These are phyloP conservation scores for Gryllus longicercus DNA, from an alignment of 2,888 invertebrate genomes.

Conservation along the genomic window DNA sequence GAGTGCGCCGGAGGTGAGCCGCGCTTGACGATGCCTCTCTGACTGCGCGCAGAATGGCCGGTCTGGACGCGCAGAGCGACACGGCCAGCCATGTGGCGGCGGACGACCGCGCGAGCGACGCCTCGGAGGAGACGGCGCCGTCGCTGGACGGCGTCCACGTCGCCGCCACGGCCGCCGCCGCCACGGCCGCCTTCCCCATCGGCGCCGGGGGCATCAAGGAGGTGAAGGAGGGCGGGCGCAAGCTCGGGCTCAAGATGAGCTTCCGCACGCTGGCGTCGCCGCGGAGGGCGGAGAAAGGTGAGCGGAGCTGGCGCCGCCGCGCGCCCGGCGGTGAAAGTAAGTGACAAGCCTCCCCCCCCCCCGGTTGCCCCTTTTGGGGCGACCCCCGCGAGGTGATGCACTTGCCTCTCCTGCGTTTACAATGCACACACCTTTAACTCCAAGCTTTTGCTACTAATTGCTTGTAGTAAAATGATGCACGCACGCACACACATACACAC, in stretches of 20 bases:
- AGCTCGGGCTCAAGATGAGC: slow-evolving; percentile 34
- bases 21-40: no score
- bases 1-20: no score
- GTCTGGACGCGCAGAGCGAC: neutral
- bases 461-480: no score
- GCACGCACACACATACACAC: no score
- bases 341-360: no score
- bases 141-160: neutral
- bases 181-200: neutral
- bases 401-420: no score
- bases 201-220: neutral
- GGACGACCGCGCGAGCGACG: slow-evolving; percentile 28
- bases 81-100: neutral
- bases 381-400: no score
- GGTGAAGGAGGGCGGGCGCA: slow-evolving; percentile 29
- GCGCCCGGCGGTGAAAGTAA: no score
- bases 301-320: neutral
- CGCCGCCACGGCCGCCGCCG: neutral
- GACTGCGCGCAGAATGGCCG: slow-evolving; percentile 20
- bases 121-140: slow-evolving; percentile 18
- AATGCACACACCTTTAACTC: no score
- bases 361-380: no score
- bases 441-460: no score
- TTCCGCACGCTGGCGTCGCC: slow-evolving; percentile 35
- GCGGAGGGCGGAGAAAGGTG: slow-evolving; percentile 32